Evolutionary conservation across 1,140 invertebrate genomes (phyloP).

Genomic region (Dendrolimus kikuchii): DNA sequence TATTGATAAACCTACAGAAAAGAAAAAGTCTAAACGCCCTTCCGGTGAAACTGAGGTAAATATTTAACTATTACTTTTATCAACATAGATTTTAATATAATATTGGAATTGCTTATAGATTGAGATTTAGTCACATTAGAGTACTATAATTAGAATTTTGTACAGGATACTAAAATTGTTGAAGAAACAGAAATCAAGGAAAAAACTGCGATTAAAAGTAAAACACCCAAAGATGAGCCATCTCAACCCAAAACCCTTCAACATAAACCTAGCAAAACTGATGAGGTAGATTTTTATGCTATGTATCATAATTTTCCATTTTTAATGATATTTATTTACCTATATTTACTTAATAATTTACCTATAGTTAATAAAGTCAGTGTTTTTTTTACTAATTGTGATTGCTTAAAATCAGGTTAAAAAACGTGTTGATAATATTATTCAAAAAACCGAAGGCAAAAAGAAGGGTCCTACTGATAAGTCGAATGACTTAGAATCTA

Average conservation of each 20-base stretch:
- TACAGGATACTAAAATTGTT: slow-evolving; percentile 31
- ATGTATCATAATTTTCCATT: too few relatives aligned
- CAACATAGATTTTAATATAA: not conserved
- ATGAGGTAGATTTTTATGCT: slow-evolving; percentile 12
- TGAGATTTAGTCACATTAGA: slow-evolving; percentile 1
- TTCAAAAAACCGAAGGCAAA: slow-evolving; percentile 2
- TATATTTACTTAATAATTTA: too few relatives aligned
- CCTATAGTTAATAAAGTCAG: too few relatives aligned
- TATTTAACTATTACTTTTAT: slow-evolving; percentile 2
- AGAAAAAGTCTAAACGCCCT: slow-evolving; percentile 24
- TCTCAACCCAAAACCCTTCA: slow-evolving; percentile 2
- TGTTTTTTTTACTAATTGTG: too few relatives aligned
- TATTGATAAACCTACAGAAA: slow-evolving; percentile 30
- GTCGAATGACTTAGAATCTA: not conserved
- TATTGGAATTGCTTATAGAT: not conserved
- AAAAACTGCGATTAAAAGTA: slow-evolving; percentile 14
- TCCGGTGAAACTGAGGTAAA: slow-evolving; percentile 43
- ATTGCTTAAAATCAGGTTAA: too few relatives aligned
- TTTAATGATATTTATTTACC: too few relatives aligned
- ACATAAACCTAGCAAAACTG: slow-evolving; percentile 13
- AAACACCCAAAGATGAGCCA: slow-evolving; percentile 13
- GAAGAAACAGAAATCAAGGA: slow-evolving; percentile 13
- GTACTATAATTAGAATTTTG: slow-evolving; percentile 14
- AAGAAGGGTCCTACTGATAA: slow-evolving; percentile 5
- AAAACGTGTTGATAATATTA: too few relatives aligned